phyloP scores from a whole-genome alignment of 2,888 invertebrate genomes.

The Camptogramma bilineatum region DNA sequence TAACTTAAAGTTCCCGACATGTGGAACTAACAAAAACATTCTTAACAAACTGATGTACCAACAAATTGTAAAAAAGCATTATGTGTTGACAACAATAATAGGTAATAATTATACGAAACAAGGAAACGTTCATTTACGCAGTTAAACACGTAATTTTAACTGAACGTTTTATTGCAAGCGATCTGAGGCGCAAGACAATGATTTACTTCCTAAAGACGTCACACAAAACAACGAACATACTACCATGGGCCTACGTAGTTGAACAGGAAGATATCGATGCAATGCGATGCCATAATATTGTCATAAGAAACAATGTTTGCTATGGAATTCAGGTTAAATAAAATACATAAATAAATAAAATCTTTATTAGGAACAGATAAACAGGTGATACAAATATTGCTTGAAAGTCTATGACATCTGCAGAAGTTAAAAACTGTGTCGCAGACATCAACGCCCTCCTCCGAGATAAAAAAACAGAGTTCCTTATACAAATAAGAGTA shows the following conservation, averaged over 20 bases:
- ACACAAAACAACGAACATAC: constrained; percentile 14
- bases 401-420: too few species aligned
- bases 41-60: not conserved
- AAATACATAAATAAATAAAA: too few species aligned
- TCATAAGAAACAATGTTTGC: not conserved
- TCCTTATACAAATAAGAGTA: too few species aligned
- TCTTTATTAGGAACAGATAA: too few species aligned
- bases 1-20: not conserved
- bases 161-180: constrained; percentile 1
- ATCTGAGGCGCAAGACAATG: constrained; percentile 18
- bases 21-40: not conserved
- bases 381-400: too few species aligned
- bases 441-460: too few species aligned
- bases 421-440: too few species aligned
- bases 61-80: not conserved
- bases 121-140: constrained; percentile 22
- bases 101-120: not conserved
- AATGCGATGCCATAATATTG: not conserved
- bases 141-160: constrained; percentile 23
- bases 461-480: too few species aligned
- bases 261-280: not conserved
- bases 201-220: constrained; percentile 21
- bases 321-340: too few species aligned
- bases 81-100: not conserved
- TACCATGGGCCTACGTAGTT: not conserved